Percentiles rank a stretch among this genome's conserved stretches.
Conservation (phyloP, 2,888 invertebrate genomes). For the Galeruca laticollis region DNA sequence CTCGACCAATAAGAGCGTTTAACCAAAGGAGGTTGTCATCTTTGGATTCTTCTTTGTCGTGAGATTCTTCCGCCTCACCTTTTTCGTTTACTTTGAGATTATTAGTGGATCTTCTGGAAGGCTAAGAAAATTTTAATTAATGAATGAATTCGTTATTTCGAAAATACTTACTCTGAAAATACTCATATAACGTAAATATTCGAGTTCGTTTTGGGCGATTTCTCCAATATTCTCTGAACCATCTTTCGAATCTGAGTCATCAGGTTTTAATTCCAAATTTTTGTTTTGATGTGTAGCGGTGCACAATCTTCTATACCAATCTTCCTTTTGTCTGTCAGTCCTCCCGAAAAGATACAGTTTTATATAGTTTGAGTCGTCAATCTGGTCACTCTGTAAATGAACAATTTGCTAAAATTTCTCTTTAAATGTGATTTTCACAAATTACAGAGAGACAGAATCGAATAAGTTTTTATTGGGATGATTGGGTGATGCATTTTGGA, state of each 20-base stretch:
- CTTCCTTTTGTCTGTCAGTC: slow-evolving; percentile 91
- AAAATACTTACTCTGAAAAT: slow-evolving; percentile 55
- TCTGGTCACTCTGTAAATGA: slow-evolving; percentile 48
- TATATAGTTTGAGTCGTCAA: slow-evolving; percentile 47
- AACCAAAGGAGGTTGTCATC: slow-evolving; percentile 75
- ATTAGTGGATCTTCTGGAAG: slow-evolving; percentile 41
- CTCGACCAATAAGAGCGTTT: slow-evolving; percentile 81
- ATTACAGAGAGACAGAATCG: no score
- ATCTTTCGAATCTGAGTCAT: slow-evolving; percentile 38
- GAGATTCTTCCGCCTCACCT: slow-evolving; percentile 30
- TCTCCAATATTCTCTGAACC: slow-evolving; percentile 33
- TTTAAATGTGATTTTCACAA: background rate
- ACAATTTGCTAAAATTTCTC: background rate
- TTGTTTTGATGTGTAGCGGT: slow-evolving; percentile 54
- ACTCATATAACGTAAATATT: slow-evolving; percentile 62
- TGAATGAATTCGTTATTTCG: background rate
- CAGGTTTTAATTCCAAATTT: slow-evolving; percentile 20
- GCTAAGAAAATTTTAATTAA: slow-evolving; percentile 29
- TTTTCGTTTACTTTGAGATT: slow-evolving; percentile 41
- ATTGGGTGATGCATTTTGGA: no score
- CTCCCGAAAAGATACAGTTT: slow-evolving; percentile 73
- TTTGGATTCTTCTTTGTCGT: slow-evolving; percentile 42
- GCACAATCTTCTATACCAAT: slow-evolving; percentile 76
- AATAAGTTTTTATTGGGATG: no score
- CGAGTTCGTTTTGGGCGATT: slow-evolving; percentile 50